Conservation (phyloP, 2,113 vertebrate genomes). For the Corapipo altera region DNA sequence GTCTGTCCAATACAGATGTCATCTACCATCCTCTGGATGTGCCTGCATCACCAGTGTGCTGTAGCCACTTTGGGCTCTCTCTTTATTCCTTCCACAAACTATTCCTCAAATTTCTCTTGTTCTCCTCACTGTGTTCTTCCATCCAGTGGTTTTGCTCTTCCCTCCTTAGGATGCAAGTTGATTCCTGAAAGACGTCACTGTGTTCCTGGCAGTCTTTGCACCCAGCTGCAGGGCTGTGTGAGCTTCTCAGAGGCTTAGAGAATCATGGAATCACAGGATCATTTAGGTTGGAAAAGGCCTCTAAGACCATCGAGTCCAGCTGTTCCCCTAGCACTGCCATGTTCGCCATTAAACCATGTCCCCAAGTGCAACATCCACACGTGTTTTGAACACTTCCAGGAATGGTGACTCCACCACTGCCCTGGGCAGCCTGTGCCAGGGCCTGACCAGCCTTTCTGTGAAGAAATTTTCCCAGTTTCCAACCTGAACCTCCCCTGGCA, state of each 20-base stretch:
- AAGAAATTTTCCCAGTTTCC: not conserved
- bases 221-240: not conserved
- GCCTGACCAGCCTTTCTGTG: not conserved
- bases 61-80: not conserved
- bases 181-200: not conserved
- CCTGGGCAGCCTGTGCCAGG: not conserved
- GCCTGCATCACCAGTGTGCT: fast-evolving
- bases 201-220: not conserved
- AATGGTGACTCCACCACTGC: not conserved
- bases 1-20: not conserved
- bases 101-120: not conserved
- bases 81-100: not conserved
- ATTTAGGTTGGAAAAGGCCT: not conserved
- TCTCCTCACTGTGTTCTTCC: not conserved
- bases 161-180: not conserved
- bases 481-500: not conserved
- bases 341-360: not conserved
- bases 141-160: not conserved
- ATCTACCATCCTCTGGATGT: not conserved
- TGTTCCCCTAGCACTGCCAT: not conserved
- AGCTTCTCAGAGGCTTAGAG: not conserved
- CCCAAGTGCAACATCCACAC: not conserved
- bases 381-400: not conserved
- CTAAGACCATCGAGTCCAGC: not conserved
- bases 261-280: not conserved